phyloP scores from a whole-genome alignment of 2,113 vertebrate genomes.

The Rallus limicola region DNA sequence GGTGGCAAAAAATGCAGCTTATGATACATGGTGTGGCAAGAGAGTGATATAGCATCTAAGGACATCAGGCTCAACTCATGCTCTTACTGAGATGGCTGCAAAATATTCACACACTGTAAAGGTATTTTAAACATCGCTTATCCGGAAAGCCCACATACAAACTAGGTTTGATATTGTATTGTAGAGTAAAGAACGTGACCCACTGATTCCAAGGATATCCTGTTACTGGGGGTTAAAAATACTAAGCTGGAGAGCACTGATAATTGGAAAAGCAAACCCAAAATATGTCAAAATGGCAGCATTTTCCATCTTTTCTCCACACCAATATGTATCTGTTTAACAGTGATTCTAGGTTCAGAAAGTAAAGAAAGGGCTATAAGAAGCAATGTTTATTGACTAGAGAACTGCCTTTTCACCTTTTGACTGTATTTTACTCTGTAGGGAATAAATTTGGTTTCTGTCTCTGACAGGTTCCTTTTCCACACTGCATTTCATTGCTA shows the following conservation, averaged over 20 bases:
- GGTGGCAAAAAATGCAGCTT: not conserved
- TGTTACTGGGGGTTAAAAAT: not conserved
- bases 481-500: not conserved
- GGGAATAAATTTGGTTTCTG: slow-evolving; percentile 27
- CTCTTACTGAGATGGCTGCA: not conserved
- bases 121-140: not conserved
- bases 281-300: not conserved
- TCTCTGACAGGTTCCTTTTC: slow-evolving; percentile 5
- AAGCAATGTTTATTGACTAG: not conserved
- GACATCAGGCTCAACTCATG: not conserved
- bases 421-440: not conserved
- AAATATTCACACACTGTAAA: not conserved
- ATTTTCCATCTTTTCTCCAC: not conserved
- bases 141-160: not conserved
- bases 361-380: not conserved
- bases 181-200: not conserved
- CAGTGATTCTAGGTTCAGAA: not conserved
- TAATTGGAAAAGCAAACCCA: not conserved
- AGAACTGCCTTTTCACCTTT: not conserved
- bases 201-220: not conserved
- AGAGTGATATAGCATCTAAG: not conserved
- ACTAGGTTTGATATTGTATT: not conserved
- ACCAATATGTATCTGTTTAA: not conserved
- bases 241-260: not conserved
- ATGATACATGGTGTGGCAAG: not conserved